A percentile compares a stretch with the other conserved stretches of the same genome.
Evolutionary conservation across 1,140 invertebrate species (phyloP).

Genomic region (Listronotus bonariensis): DNA sequence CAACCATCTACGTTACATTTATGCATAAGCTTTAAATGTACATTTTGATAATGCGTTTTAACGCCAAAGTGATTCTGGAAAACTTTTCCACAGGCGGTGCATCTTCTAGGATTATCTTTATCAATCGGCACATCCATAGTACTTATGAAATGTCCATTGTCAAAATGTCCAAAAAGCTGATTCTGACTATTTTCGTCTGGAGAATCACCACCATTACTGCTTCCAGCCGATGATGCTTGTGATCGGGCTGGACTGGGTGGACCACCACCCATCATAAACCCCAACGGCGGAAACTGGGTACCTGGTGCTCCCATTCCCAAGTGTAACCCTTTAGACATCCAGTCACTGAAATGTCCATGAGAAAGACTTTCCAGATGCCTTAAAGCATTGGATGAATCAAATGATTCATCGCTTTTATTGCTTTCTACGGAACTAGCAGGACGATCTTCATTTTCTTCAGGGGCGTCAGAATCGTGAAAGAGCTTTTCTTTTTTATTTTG

Average conservation of each 20-base stretch:
- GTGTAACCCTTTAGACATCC: conserved; percentile 54
- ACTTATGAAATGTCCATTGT: conserved; percentile 73
- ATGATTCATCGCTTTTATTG: conserved; percentile 65
- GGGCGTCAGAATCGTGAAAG: conserved; percentile 46
- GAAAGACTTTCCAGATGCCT: conserved; percentile 80
- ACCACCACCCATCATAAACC: conserved; percentile 55
- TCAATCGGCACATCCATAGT: conserved; percentile 84
- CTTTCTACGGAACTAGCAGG: conserved; percentile 62
- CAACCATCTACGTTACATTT: conserved; percentile 96
- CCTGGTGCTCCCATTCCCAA: conserved; percentile 47
- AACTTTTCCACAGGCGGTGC: conserved; percentile 89
- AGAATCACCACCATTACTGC: conserved; percentile 63
- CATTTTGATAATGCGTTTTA: conserved; percentile 94
- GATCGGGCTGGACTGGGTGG: conserved; percentile 63
- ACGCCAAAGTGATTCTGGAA: conserved; percentile 96
- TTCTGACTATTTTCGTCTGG: conserved; percentile 63
- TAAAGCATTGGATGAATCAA: conserved; percentile 72
- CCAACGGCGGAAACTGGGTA: conserved; percentile 53
- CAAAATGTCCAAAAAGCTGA: conserved; percentile 70
- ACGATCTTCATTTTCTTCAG: conserved; percentile 55
- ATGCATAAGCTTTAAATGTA: conserved; percentile 95
- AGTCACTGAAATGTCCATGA: conserved; percentile 72
- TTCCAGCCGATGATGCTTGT: conserved; percentile 60
- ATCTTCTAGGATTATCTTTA: conserved; percentile 77
- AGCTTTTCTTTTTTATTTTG: conserved; percentile 52